Conservation (phyloP, 2,797 vertebrate species). For the Girardinus metallicus region DNA sequence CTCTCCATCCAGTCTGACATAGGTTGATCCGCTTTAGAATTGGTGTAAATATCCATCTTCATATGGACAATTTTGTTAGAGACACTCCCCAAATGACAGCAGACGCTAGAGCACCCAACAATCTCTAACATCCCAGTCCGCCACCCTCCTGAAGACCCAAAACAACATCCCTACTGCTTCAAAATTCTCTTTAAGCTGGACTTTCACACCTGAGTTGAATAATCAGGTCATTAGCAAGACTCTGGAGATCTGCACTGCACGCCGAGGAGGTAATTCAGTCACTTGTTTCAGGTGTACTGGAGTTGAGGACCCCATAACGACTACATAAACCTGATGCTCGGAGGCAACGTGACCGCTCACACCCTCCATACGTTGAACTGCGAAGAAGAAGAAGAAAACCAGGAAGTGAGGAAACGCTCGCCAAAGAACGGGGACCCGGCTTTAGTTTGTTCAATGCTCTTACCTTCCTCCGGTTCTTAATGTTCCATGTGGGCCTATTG, state of each 20-base stretch:
- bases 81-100: neutral
- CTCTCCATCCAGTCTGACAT: too few relatives aligned
- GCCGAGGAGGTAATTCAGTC: too few relatives aligned
- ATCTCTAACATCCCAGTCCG: neutral
- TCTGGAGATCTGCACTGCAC: neutral
- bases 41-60: neutral
- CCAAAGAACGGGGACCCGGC: neutral
- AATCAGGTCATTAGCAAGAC: too few relatives aligned
- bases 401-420: neutral
- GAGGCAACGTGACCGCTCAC: neutral
- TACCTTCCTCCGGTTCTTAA: constrained; percentile 22
- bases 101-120: neutral
- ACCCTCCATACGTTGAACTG: neutral
- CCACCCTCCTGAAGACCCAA: neutral
- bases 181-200: neutral
- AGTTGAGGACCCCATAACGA: too few relatives aligned
- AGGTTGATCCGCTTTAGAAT: too few relatives aligned
- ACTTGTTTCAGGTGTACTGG: too few relatives aligned
- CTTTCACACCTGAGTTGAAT: too few relatives aligned
- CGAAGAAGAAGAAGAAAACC: neutral
- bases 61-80: neutral
- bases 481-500: constrained; percentile 29
- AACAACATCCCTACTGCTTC: neutral
- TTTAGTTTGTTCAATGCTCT: constrained; percentile 17
- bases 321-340: too few relatives aligned